Evolutionary conservation across 2,797 vertebrate genomes (phyloP).

Genomic region (Sebastes steindachneri): DNA sequence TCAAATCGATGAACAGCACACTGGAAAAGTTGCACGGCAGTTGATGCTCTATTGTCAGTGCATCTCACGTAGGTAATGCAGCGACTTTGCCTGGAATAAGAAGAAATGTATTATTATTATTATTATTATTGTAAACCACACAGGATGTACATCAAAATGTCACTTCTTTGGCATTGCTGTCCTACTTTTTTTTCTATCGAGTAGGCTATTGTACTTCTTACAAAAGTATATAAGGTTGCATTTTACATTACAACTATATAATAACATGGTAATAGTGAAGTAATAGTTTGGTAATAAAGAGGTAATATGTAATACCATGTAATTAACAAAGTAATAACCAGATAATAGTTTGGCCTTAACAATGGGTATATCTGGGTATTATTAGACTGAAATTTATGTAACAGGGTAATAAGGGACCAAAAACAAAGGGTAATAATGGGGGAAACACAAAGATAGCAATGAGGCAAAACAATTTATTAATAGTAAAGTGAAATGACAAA

Average conservation of each 20-base stretch:
- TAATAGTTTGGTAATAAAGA: no score
- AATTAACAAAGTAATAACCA: no score
- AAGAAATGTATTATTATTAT: background rate
- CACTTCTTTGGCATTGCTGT: background rate
- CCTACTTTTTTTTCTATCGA: background rate
- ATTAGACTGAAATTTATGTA: background rate
- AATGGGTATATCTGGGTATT: background rate
- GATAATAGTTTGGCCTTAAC: background rate
- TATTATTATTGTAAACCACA: background rate
- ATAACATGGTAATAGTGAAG: background rate
- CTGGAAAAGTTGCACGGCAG: background rate
- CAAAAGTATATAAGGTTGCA: no score
- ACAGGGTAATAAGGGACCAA: background rate
- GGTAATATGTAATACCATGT: background rate
- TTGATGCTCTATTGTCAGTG: slow-evolving; percentile 3
- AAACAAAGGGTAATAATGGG: background rate
- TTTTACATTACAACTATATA: background rate
- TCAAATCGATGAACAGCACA: no score
- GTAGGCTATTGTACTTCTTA: no score
- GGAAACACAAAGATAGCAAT: background rate
- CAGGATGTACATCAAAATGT: background rate
- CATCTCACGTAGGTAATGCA: slow-evolving; percentile 13
- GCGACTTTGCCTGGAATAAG: background rate
- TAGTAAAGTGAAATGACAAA: background rate
- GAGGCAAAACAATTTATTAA: background rate